Percentiles rank a stretch among this genome's conserved stretches.
These are phyloP conservation scores for Mercenaria mercenaria DNA, from an alignment of 1,140 invertebrate species.

Conservation along the genomic window DNA sequence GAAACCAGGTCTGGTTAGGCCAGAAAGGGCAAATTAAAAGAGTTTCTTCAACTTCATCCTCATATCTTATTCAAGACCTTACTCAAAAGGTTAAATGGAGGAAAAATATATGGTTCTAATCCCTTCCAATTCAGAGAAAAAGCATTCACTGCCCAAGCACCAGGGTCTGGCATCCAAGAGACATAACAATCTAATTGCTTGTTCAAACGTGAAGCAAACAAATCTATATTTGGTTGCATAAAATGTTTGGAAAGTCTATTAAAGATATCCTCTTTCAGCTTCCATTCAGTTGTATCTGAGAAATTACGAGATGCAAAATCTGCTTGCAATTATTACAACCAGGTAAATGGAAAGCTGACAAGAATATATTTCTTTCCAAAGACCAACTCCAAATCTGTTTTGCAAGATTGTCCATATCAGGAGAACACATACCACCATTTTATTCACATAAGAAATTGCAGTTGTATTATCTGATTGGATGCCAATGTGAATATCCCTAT, in stretches of 20 bases:
- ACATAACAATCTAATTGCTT: constrained; percentile 12
- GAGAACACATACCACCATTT: constrained; percentile 38
- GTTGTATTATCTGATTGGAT: constrained; percentile 38
- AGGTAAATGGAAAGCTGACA: constrained; percentile 33
- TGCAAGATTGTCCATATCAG: background rate
- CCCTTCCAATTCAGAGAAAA: constrained; percentile 31
- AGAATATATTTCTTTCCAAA: constrained; percentile 21
- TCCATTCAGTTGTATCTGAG: constrained; percentile 23
- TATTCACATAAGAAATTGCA: constrained; percentile 33
- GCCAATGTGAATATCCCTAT: constrained; percentile 10
- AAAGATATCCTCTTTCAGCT: background rate
- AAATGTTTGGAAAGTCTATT: constrained; percentile 2
- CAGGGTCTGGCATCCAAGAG: constrained; percentile 8
- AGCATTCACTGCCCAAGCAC: background rate
- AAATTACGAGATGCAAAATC: constrained; percentile 1
- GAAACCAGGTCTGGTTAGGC: constrained; percentile 4
- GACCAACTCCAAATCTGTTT: constrained; percentile 44
- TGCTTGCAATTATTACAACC: background rate
- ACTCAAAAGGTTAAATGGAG: constrained; percentile 8
- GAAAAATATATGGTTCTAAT: constrained; percentile 57
- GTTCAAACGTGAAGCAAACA: too few species aligned
- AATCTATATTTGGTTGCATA: constrained; percentile 6
- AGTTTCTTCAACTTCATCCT: constrained; percentile 27
- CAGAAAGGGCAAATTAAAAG: constrained; percentile 20
- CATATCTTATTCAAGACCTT: constrained; percentile 44